phyloP scores from a whole-genome alignment of 2,113 vertebrate genomes.

The Labrus mixtus region DNA sequence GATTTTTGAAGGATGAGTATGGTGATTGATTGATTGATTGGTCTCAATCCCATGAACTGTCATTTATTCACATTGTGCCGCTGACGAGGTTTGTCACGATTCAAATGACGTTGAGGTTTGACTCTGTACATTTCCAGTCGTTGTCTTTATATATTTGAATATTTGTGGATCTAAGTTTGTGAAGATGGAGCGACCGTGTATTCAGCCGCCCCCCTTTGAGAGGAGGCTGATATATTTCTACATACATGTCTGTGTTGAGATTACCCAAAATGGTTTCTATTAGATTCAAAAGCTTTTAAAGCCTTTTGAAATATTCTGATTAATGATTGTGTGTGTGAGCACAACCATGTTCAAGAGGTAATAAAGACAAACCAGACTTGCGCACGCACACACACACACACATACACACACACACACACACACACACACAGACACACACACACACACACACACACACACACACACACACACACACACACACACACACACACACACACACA shows the following conservation, averaged over 20 bases:
- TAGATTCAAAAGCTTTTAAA: slow-evolving; percentile 19
- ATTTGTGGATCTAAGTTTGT: not conserved
- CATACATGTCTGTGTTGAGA: not conserved
- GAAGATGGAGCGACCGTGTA: not conserved
- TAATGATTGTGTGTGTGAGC: slow-evolving; percentile 41
- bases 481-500: slow-evolving; percentile 36
- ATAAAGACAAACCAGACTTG: slow-evolving; percentile 48
- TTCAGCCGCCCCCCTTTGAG: not conserved
- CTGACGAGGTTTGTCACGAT: no score
- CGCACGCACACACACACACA: slow-evolving; percentile 34
- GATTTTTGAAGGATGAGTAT: no score
- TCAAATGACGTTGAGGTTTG: no score
- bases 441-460: slow-evolving; percentile 46
- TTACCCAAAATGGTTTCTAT: not conserved
- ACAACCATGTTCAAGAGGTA: slow-evolving; percentile 47
- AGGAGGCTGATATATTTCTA: not conserved
- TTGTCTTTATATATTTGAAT: not conserved
- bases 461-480: slow-evolving; percentile 13
- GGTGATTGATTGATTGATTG: no score
- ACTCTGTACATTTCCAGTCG: not conserved
- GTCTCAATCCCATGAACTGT: no score
- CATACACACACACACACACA: slow-evolving; percentile 43
- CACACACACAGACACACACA: slow-evolving; percentile 19
- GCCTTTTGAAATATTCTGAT: slow-evolving; percentile 39
- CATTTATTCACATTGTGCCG: no score